Base-by-base conservation (phyloP, 2,888 invertebrate species). In the Mythimna impura region DNA sequence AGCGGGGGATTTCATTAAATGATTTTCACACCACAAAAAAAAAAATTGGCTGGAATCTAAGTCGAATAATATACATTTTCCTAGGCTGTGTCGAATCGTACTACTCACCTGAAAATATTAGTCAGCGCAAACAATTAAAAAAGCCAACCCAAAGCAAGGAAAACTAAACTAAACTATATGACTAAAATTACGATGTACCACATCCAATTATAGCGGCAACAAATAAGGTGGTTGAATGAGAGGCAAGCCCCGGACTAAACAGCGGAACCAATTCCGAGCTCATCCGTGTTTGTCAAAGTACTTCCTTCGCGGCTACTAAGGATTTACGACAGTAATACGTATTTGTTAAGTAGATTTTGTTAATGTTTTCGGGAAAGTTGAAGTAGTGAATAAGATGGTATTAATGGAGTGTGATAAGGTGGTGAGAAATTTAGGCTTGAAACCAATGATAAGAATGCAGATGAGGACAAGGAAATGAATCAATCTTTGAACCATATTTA, bases 221-320 rank as follows among this genome's bases (percentile, higher is more conserved):
- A 91, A 93, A 91, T 91, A 90, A 91, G 89, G 81, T 86, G 82
- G 82, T 83, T 86, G 88, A 88, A 90, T 89, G 86, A 90, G 90
- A 86, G 89, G 89, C 92, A 90, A 92, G 91, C 91, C 89, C 86
- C 89, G 84, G 90, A 86, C 93, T 94, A 94, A 94, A 94, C 93
- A 93, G 92, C 94, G 94, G 94, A 95, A 95, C 95, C 94, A 93
- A 94, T 94, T 93, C 92, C 88, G 84, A 87, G 92, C 93, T 93
- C 94, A 94, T 93, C 94, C 94, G 91, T 93, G 95, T 94, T 94
- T 94, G 94, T 92, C 93, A 92, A 92, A 95, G 94, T 92, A 91
- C 92, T 93, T 93, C 92, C 91, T 90, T 85, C 3, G 71, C 8
- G 25, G 64, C 52, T 92, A 93, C 94, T 81, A 87, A 68, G 58